A percentile compares a stretch with the other conserved stretches of the same genome.
Conservation (phyloP, 2,797 vertebrate species). For the Gallirallus australis region DNA sequence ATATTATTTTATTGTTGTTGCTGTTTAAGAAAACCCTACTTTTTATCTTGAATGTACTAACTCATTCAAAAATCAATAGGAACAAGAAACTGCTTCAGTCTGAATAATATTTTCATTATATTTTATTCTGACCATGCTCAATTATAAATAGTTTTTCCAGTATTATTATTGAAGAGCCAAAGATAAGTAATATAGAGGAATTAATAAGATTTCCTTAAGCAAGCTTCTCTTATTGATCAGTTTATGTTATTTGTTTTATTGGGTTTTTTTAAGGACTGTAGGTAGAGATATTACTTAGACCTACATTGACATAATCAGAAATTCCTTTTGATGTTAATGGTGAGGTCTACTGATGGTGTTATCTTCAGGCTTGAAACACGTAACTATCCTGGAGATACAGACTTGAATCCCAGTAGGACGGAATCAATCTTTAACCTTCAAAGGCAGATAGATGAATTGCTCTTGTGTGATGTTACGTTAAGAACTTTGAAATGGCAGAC, state of each 20-base stretch:
- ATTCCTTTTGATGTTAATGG: neutral
- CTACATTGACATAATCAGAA: neutral
- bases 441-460: constrained; percentile 18
- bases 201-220: neutral
- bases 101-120: neutral
- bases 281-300: neutral
- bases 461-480: neutral
- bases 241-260: no score
- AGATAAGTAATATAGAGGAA: neutral
- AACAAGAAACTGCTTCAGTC: neutral
- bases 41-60: neutral
- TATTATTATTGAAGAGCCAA: neutral
- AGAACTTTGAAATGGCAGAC: neutral
- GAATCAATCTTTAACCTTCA: constrained; percentile 40
- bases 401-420: neutral
- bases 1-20: neutral
- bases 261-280: neutral
- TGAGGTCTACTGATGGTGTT: neutral
- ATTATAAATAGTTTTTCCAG: neutral
- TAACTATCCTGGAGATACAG: neutral
- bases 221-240: neutral
- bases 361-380: neutral
- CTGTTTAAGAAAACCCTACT: accelerated
- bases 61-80: neutral
- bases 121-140: neutral